Evolutionary conservation across 2,888 invertebrate genomes (phyloP), one percentile per base, ranked within the genome.

Genomic region (Chymomyza amoena): DNA sequence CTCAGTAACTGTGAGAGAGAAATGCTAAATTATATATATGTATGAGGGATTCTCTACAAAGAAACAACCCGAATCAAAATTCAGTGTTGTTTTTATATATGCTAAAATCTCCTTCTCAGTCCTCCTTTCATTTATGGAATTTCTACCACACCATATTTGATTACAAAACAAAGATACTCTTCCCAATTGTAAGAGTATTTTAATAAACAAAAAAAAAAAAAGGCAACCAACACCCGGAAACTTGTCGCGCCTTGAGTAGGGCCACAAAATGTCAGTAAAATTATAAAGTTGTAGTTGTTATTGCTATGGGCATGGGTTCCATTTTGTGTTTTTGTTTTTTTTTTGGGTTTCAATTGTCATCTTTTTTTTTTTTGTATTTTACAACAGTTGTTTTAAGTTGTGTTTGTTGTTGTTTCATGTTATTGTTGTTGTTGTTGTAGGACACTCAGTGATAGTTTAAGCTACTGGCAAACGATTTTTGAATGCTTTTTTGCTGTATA

Each of bases 401-500:
- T 15, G 54, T 7, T 18, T 36, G 36, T 36, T 36, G 36, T 36
- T 36, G 36, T 36, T 36, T 36, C 9, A 36, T 9, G 36, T 9
- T 9, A 7, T 9, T 36, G 36, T 36, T 36, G 39, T 13, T 45
- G 39, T 10, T 51, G 9, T 54, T 54, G 54, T 54, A 54, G 18
- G 5, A 20, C 54, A 20, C 54, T 54, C 54, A 54, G 39, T 45
- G 20, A 54, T 54, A 54, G 54, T 54, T 54, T 20, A 20, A 45
- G 39, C 39, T 7, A 13, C 13, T 15, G 10, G 57, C 32, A 15
- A 36, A 16, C 6, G 36, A 32, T 32, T 60, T 57, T 60, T 60
- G 60, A 60, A n/a, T 60, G 60, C 10, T 60, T 60, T 39, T 36
- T 36, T 73, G 72, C 84, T 83, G 84, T 70, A 81, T 67, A 68